Evolutionary conservation across 2,888 invertebrate species (phyloP).

Genomic region (Phanerotoma sp.): DNA sequence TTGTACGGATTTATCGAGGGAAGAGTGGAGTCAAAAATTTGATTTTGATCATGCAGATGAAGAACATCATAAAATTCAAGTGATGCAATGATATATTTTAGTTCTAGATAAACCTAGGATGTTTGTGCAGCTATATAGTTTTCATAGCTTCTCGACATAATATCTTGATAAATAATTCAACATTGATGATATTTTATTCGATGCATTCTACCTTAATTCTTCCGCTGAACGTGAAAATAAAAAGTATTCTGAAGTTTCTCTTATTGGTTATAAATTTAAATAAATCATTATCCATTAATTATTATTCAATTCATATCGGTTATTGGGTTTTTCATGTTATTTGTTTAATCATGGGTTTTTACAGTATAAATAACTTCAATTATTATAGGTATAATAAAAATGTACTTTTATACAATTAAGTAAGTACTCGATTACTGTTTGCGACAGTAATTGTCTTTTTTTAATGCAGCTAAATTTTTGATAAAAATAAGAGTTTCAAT

Average conservation of each 20-base stretch:
- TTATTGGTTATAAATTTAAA: not conserved
- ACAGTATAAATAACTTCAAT: too few species aligned
- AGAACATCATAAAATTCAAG: not conserved
- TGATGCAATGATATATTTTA: slow-evolving; percentile 10
- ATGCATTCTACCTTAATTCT: slow-evolving; percentile 11
- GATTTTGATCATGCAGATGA: not conserved
- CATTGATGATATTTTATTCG: slow-evolving; percentile 47
- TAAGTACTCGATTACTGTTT: too few species aligned
- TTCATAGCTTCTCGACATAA: slow-evolving; percentile 17
- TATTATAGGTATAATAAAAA: too few species aligned
- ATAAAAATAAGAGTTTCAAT: too few species aligned
- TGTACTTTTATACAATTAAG: too few species aligned
- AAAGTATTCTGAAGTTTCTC: slow-evolving; percentile 1
- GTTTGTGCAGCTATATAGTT: not conserved
- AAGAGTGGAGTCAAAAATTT: not conserved
- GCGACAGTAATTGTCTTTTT: too few species aligned
- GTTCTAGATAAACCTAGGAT: not conserved
- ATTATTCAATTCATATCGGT: not conserved
- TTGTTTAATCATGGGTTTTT: too few species aligned
- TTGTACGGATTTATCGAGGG: too few species aligned
- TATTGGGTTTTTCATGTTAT: too few species aligned
- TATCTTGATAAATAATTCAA: slow-evolving; percentile 55
- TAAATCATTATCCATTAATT: not conserved
- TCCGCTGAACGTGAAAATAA: not conserved
- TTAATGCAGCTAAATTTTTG: too few species aligned